A percentile compares a stretch with the other conserved stretches of the same genome.
These are phyloP conservation scores for Sthenelais limicola DNA, from an alignment of 2,888 invertebrate genomes.

Conservation along the genomic window DNA sequence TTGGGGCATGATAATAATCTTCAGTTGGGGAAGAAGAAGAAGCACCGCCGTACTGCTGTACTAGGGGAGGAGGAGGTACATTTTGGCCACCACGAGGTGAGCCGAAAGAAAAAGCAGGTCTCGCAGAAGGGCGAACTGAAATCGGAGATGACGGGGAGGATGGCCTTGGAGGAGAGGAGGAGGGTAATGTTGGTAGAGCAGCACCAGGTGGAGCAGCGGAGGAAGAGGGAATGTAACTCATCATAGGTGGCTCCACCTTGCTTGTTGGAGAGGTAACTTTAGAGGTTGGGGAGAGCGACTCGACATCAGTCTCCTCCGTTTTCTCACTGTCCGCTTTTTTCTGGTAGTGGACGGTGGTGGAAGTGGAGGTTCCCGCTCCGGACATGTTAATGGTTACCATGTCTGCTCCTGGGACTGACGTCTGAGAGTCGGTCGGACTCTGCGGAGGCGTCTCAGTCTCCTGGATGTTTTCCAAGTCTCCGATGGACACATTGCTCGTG, in stretches of 20 bases:
- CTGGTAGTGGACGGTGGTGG: constrained; percentile 41
- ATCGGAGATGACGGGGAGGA: constrained; percentile 21
- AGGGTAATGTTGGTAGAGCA: neutral
- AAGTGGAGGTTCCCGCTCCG: constrained; percentile 31
- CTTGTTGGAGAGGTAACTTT: constrained; percentile 25
- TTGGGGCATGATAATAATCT: no score
- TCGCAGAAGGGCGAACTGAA: constrained; percentile 27
- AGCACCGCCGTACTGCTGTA: constrained; percentile 5
- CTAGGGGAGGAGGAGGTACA: no score
- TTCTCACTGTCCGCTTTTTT: constrained; percentile 34
- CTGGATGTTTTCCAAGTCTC: constrained; percentile 72
- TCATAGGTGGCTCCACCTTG: constrained; percentile 13
- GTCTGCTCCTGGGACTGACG: constrained; percentile 13
- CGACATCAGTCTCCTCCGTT: constrained; percentile 48
- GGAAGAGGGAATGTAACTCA: neutral
- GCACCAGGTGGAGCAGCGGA: constrained; percentile 1
- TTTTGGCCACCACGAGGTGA: constrained; percentile 26
- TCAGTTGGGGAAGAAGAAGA: constrained; percentile 44
- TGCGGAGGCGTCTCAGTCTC: constrained; percentile 72
- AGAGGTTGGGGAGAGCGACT: constrained; percentile 45
- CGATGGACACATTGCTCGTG: constrained; percentile 71
- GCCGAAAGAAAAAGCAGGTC: constrained; percentile 30
- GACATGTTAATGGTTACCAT: constrained; percentile 46
- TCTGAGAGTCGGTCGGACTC: constrained; percentile 59
- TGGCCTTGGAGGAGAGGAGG: constrained; percentile 1